These are phyloP conservation scores for Denticeps clupeoides DNA, from an alignment of 2,797 vertebrate genomes.

Conservation along the genomic window DNA sequence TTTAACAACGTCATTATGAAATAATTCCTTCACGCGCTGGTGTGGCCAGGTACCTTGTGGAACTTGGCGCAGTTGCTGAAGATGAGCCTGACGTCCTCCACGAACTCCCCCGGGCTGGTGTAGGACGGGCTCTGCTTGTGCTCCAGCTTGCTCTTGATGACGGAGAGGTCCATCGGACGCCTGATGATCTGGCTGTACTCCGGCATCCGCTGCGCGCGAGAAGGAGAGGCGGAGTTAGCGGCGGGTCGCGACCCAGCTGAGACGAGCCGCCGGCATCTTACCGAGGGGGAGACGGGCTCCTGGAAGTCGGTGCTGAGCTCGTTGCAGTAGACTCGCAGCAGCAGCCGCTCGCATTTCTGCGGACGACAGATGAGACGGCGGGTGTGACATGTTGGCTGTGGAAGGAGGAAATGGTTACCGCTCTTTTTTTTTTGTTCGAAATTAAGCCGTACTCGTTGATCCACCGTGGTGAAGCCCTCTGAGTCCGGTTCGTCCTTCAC, in stretches of 20 bases:
- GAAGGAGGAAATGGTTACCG: no score
- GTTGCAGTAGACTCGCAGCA: slow-evolving; percentile 82
- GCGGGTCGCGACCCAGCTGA: no score
- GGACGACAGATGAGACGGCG: not conserved
- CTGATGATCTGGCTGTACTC: slow-evolving; percentile 93
- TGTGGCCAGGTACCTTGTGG: slow-evolving; percentile 84
- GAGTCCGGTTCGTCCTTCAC: slow-evolving; percentile 34
- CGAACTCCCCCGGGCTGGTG: slow-evolving; percentile 66
- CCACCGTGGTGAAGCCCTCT: slow-evolving; percentile 47
- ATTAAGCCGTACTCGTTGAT: slow-evolving; percentile 68
- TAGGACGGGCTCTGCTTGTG: slow-evolving; percentile 62
- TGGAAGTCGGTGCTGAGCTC: slow-evolving; percentile 94
- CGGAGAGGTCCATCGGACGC: slow-evolving; percentile 88
- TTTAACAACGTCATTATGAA: no score
- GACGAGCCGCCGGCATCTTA: no score
- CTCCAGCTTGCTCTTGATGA: slow-evolving; percentile 73
- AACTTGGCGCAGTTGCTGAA: slow-evolving; percentile 95
- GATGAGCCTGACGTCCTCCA: slow-evolving; percentile 83
- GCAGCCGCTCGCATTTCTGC: slow-evolving; percentile 84
- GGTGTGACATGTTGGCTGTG: no score
- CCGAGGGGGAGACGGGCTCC: slow-evolving; percentile 75
- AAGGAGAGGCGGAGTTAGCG: not conserved
- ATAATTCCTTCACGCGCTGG: no score
- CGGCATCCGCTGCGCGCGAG: slow-evolving; percentile 45
- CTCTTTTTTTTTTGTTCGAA: no score